These are phyloP conservation scores for Oncopodura yosiiana DNA, from an alignment of 1,140 invertebrate species.

Conservation along the genomic window DNA sequence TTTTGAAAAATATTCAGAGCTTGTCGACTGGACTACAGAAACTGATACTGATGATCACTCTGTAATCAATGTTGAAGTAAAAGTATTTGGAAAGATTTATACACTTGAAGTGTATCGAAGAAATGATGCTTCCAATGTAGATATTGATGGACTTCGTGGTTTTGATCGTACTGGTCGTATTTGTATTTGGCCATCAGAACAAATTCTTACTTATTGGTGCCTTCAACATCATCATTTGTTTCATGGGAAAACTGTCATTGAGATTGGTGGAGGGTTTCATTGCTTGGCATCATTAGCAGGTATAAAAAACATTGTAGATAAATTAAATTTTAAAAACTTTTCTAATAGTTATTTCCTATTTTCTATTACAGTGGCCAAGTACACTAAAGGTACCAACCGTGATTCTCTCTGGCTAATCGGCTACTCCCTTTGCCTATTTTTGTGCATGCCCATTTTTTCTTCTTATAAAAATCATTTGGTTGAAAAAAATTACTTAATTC, in stretches of 20 bases:
- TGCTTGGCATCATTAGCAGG: constrained; percentile 66
- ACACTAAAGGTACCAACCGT: too few relatives aligned
- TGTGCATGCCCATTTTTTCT: too few relatives aligned
- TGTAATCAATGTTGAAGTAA: background rate
- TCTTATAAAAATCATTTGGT: too few relatives aligned
- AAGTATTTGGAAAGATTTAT: background rate
- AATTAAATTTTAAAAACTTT: background rate
- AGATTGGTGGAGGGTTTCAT: constrained; percentile 77
- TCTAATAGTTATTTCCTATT: background rate
- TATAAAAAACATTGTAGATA: constrained; percentile 47
- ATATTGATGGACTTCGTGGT: constrained; percentile 50
- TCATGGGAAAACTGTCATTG: constrained; percentile 56
- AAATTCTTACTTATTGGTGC: constrained; percentile 65
- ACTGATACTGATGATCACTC: background rate
- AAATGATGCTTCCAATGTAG: background rate
- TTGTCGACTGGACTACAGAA: constrained; percentile 1
- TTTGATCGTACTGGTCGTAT: constrained; percentile 89
- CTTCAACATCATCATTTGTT: constrained; percentile 57
- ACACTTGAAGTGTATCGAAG: background rate
- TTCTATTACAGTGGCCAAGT: too few relatives aligned
- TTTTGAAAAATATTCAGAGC: constrained; percentile 12
- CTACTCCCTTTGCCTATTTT: too few relatives aligned
- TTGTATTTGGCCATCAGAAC: constrained; percentile 82
- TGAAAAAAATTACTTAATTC: too few relatives aligned
- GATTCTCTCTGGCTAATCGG: too few relatives aligned